Conservation (phyloP, 1,140 invertebrate genomes). For the Drosophila ananassae region DNA sequence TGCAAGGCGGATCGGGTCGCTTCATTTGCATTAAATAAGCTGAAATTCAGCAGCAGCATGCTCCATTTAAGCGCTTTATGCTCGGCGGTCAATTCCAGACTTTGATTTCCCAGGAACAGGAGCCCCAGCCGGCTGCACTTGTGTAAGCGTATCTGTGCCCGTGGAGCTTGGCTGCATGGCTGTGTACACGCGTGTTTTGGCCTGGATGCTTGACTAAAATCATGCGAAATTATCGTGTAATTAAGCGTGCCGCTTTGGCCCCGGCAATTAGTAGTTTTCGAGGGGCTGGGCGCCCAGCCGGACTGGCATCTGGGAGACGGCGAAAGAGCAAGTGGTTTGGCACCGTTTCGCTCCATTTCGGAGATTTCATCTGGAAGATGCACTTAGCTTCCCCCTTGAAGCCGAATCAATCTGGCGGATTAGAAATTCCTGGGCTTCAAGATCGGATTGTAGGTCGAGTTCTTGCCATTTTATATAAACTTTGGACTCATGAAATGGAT, state of each 20-base stretch:
- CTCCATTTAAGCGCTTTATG: conserved; percentile 77
- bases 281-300: conserved; percentile 2
- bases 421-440: background rate
- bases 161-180: background rate
- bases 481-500: no score
- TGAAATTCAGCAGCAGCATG: conserved; percentile 81
- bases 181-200: conserved; percentile 18
- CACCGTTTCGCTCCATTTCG: conserved; percentile 39
- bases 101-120: conserved; percentile 38
- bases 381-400: background rate
- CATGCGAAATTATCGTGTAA: conserved; percentile 82
- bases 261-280: conserved; percentile 43
- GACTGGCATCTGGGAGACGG: conserved; percentile 2
- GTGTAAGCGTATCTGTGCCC: background rate
- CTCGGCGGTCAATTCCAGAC: conserved; percentile 52
- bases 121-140: conserved; percentile 15
- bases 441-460: conserved; percentile 7
- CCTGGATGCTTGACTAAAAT: conserved; percentile 49
- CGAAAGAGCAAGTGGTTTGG: conserved; percentile 30
- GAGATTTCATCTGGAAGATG: conserved; percentile 14
- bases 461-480: background rate
- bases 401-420: no score
- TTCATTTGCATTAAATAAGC: conserved; percentile 84
- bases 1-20: conserved; percentile 49
- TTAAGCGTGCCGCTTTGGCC: conserved; percentile 67